Percentiles rank a stretch among this genome's conserved stretches.
Evolutionary conservation across 2,888 invertebrate species (phyloP).

Genomic region (Ormyrus rosae): DNA sequence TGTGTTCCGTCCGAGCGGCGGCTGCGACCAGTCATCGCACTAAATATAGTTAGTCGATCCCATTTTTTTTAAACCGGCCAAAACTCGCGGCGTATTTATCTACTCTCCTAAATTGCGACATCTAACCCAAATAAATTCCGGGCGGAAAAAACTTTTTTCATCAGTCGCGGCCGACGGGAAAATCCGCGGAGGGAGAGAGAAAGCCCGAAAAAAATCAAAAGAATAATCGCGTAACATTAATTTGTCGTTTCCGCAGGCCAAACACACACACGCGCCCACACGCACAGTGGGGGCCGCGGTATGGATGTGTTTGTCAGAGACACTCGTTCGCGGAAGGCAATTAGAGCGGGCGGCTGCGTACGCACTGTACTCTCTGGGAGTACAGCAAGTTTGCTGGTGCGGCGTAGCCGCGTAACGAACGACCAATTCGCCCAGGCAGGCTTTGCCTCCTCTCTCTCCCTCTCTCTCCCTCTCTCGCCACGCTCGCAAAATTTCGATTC

Average conservation of each 20-base stretch:
- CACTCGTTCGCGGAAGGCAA: conserved; percentile 57
- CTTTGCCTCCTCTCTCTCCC: conserved; percentile 27
- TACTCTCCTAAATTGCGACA: no score
- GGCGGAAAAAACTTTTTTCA: no score
- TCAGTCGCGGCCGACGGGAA: no score
- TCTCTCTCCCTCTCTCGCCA: conserved; percentile 4
- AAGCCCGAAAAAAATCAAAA: not conserved
- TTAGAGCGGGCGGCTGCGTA: conserved; percentile 61
- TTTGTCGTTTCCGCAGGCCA: conserved; percentile 11
- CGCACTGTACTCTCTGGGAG: not conserved
- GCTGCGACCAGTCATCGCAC: no score
- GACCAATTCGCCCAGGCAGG: conserved; percentile 43
- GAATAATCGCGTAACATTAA: conserved; percentile 34
- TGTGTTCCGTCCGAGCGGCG: no score
- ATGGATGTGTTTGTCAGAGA: no score
- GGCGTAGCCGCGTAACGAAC: conserved; percentile 51
- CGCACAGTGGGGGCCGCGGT: not conserved
- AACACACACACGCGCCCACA: not conserved
- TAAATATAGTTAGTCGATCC: no score
- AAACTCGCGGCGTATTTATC: no score
- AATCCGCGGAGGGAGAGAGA: no score
- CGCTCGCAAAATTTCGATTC: conserved; percentile 54
- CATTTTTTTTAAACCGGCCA: no score
- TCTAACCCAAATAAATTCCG: no score
- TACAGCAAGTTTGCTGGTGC: conserved; percentile 47